These are phyloP conservation scores for Pseudolaguvia tuberculata DNA, from an alignment of 2,113 vertebrate species.

Conservation along the genomic window DNA sequence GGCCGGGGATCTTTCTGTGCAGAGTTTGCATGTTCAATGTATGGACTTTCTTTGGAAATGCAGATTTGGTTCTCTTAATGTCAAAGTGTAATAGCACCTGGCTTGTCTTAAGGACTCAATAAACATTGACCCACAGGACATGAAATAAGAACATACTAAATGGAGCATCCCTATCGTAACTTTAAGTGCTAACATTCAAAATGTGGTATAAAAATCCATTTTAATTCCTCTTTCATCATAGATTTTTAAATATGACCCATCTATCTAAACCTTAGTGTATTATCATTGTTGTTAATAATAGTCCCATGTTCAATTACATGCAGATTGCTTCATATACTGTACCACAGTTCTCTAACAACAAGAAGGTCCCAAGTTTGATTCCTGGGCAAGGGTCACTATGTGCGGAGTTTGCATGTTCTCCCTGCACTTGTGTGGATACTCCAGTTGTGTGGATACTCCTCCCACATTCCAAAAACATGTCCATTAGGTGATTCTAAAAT, in stretches of 20 bases:
- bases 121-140: slow-evolving; percentile 60
- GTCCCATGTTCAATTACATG: background rate
- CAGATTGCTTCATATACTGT: too few species aligned
- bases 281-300: background rate
- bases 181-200: slow-evolving; percentile 65
- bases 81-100: slow-evolving; percentile 60
- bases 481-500: too few species aligned
- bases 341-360: too few species aligned
- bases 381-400: too few species aligned
- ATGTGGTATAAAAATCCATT: slow-evolving; percentile 47
- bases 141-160: slow-evolving; percentile 65
- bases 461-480: too few species aligned
- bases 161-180: slow-evolving; percentile 53
- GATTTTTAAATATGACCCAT: slow-evolving; percentile 5
- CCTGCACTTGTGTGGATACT: too few species aligned
- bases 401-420: too few species aligned
- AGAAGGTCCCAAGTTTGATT: too few species aligned
- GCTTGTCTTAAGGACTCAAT: slow-evolving; percentile 59
- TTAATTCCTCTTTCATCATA: slow-evolving; percentile 20
- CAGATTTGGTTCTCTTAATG: slow-evolving; percentile 67
- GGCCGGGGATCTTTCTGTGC: too few species aligned
- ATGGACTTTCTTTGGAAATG: slow-evolving; percentile 48
- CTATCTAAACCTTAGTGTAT: slow-evolving; percentile 16
- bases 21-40: slow-evolving; percentile 60
- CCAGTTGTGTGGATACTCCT: too few species aligned